Evolutionary conservation across 1,140 invertebrate species (phyloP).

Genomic region (Melipona quadrifasciata): DNA sequence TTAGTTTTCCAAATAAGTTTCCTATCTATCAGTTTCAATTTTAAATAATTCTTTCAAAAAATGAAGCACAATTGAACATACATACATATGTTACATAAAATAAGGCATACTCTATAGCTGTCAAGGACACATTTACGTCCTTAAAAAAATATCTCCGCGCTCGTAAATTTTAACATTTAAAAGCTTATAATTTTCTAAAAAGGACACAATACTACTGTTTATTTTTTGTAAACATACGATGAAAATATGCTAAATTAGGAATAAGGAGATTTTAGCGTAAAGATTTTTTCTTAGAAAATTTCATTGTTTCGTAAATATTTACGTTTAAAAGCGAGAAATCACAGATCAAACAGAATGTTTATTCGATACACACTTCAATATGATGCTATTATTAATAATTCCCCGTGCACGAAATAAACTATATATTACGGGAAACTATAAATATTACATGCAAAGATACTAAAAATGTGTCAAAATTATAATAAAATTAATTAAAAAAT

Average conservation of each 20-base stretch:
- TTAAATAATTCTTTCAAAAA: neutral
- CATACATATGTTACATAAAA: neutral
- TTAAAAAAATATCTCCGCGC: neutral
- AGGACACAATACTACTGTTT: neutral
- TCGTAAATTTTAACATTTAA: neutral
- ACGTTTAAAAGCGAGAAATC: neutral
- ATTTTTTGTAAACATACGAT: neutral
- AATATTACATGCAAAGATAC: neutral
- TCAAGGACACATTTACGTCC: neutral
- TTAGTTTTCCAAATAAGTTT: neutral
- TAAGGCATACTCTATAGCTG: neutral
- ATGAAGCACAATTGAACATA: neutral
- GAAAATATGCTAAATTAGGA: neutral
- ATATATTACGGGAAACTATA: neutral
- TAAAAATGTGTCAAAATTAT: neutral
- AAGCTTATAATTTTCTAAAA: neutral
- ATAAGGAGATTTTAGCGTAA: too few relatives aligned
- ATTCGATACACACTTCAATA: neutral
- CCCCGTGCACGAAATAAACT: neutral
- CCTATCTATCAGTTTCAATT: neutral
- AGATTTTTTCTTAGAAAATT: neutral
- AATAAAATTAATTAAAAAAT: neutral
- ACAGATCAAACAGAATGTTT: neutral
- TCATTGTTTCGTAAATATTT: conserved; percentile 1
- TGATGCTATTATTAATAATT: neutral